Evolutionary conservation across 2,797 vertebrate genomes (phyloP).

Genomic region (Spinibarbus caldwelli): DNA sequence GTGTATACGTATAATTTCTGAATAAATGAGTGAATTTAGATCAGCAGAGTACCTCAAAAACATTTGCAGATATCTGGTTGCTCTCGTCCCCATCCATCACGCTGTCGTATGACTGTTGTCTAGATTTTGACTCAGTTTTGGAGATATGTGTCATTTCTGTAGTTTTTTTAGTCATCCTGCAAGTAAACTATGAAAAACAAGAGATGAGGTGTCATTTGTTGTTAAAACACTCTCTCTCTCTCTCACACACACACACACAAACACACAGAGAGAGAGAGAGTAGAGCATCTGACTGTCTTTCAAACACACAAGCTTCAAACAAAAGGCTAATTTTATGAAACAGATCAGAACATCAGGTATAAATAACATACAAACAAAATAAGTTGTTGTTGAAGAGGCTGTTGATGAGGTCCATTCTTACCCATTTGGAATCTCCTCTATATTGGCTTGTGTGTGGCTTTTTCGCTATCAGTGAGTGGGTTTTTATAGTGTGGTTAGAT

Average conservation of each 20-base stretch:
- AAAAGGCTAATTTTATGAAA: not conserved
- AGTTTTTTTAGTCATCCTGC: not conserved
- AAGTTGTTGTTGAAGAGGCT: not conserved
- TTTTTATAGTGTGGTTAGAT: constrained; percentile 57
- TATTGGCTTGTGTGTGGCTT: constrained; percentile 23
- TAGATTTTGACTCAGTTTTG: constrained; percentile 1
- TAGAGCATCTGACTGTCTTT: not conserved
- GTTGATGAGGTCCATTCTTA: constrained; percentile 31
- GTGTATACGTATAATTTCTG: not conserved
- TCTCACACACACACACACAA: too few species aligned
- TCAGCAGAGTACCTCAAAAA: constrained; percentile 56
- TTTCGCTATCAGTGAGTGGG: constrained; percentile 19
- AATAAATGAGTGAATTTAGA: not conserved
- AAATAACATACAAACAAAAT: not conserved
- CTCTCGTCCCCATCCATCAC: constrained; percentile 42
- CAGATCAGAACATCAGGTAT: not conserved
- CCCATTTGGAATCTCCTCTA: constrained; percentile 32
- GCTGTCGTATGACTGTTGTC: constrained; percentile 31
- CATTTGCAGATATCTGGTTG: not conserved
- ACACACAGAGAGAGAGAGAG: not conserved
- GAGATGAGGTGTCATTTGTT: not conserved
- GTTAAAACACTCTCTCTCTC: not conserved
- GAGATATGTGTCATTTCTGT: not conserved
- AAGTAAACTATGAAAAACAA: not conserved
- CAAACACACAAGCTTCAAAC: not conserved